These are phyloP conservation scores for Drosophila niveifrons DNA, from an alignment of 2,888 invertebrate genomes.

Conservation along the genomic window DNA sequence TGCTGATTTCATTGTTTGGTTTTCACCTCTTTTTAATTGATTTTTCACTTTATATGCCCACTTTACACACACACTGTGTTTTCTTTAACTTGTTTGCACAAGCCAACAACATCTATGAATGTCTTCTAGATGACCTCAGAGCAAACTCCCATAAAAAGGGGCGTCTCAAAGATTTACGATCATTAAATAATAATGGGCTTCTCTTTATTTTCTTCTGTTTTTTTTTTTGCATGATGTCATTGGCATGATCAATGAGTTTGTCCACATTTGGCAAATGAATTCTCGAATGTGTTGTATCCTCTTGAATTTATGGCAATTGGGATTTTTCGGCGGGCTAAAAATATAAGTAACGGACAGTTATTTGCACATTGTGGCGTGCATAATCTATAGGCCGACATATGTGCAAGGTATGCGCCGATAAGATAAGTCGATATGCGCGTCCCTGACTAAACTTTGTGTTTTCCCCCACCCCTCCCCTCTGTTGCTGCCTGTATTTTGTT, in stretches of 20 bases:
- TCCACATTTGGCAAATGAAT: conserved; percentile 11
- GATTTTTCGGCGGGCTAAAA: conserved; percentile 16
- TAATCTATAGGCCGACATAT: conserved; percentile 50
- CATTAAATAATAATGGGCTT: conserved; percentile 29
- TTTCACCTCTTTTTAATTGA: conserved; percentile 76
- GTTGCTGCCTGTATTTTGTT: too few species aligned
- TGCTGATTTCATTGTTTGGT: conserved; percentile 68
- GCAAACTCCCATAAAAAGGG: conserved; percentile 25
- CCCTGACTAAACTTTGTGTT: neutral
- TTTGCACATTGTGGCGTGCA: conserved; percentile 30
- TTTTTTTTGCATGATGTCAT: conserved; percentile 29
- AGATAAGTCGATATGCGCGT: conserved; percentile 42
- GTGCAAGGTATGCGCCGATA: conserved; percentile 56
- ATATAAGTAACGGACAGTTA: conserved; percentile 13
- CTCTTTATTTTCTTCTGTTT: conserved; percentile 1
- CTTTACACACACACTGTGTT: conserved; percentile 44
- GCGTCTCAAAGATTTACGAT: conserved; percentile 29
- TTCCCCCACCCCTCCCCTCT: too few species aligned
- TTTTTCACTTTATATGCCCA: conserved; percentile 59
- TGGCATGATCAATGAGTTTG: neutral
- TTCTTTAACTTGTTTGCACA: conserved; percentile 49
- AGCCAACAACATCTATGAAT: conserved; percentile 22
- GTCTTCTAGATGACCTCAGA: conserved; percentile 71
- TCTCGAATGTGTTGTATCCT: conserved; percentile 6
- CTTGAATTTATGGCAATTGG: conserved; percentile 37